Evolutionary conservation across 2,113 vertebrate genomes (phyloP).

Genomic region (Lycocorax pyrrhopterus): DNA sequence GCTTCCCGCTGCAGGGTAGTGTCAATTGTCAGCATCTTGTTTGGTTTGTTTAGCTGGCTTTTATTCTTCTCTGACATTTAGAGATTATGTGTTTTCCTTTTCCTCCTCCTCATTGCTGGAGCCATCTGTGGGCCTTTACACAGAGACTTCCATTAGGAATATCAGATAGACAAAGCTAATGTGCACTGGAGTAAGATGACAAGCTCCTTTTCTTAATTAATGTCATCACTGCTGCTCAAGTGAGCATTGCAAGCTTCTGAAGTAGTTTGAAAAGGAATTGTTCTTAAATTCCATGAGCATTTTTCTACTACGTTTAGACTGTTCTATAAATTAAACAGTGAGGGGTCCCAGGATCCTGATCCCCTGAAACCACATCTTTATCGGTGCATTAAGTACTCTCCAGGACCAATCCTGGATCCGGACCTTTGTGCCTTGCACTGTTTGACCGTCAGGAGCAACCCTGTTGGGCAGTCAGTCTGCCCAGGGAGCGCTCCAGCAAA

Average conservation of each 20-base stretch:
- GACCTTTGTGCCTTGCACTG: not conserved
- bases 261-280: not conserved
- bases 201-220: conserved; percentile 34
- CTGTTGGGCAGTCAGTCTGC: not conserved
- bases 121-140: conserved; percentile 41
- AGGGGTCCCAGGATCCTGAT: not conserved
- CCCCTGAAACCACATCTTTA: not conserved
- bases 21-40: conserved; percentile 17
- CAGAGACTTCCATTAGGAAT: conserved; percentile 48
- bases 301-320: not conserved
- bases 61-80: conserved; percentile 53
- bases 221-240: not conserved
- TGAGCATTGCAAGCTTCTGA: not conserved
- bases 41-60: conserved; percentile 45
- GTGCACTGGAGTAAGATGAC: not conserved
- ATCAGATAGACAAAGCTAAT: conserved; percentile 36
- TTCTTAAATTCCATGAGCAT: not conserved
- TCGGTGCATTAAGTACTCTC: not conserved
- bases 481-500: accelerated
- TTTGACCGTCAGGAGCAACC: not conserved
- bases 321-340: not conserved
- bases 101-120: conserved; percentile 9
- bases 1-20: not conserved
- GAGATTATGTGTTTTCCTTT: conserved; percentile 39
- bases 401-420: not conserved